These are phyloP conservation scores for Cyanoramphus novaezelandiae DNA, from an alignment of 2,113 vertebrate genomes.

Conservation along the genomic window DNA sequence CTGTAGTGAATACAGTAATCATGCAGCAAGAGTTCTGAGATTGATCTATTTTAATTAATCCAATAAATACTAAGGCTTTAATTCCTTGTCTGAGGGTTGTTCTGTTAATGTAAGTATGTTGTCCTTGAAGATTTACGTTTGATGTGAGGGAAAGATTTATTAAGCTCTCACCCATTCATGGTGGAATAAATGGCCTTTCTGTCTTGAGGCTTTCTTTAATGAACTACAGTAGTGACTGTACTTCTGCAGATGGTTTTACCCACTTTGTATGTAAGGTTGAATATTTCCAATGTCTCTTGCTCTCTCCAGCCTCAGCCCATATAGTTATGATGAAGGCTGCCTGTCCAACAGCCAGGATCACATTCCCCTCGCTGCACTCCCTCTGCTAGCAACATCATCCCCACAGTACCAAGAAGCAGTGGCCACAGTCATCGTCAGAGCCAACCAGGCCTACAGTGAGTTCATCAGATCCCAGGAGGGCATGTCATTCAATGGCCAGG, in stretches of 20 bases:
- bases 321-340: slow-evolving; percentile 92
- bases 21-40: slow-evolving; percentile 12
- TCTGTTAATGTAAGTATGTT: slow-evolving; percentile 24
- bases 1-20: slow-evolving; percentile 32
- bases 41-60: slow-evolving; percentile 68
- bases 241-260: neutral
- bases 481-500: slow-evolving; percentile 89
- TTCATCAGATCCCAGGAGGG: slow-evolving; percentile 93
- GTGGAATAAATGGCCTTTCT: slow-evolving; percentile 3
- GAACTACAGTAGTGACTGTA: neutral
- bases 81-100: slow-evolving; percentile 53
- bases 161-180: slow-evolving; percentile 22
- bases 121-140: slow-evolving; percentile 53
- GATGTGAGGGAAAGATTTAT: slow-evolving; percentile 39
- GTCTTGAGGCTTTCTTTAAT: neutral
- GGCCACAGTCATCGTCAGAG: slow-evolving; percentile 88
- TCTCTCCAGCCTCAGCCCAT: slow-evolving; percentile 88
- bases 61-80: slow-evolving; percentile 52
- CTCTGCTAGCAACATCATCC: slow-evolving; percentile 91
- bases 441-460: slow-evolving; percentile 92
- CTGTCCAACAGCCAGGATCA: slow-evolving; percentile 98
- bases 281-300: neutral
- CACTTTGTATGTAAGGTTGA: neutral
- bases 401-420: slow-evolving; percentile 96
- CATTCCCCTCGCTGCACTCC: slow-evolving; percentile 93